Percentiles rank a stretch among this genome's conserved stretches.
Evolutionary conservation across 2,888 invertebrate genomes (phyloP).

Genomic region (Eledone cirrhosa): DNA sequence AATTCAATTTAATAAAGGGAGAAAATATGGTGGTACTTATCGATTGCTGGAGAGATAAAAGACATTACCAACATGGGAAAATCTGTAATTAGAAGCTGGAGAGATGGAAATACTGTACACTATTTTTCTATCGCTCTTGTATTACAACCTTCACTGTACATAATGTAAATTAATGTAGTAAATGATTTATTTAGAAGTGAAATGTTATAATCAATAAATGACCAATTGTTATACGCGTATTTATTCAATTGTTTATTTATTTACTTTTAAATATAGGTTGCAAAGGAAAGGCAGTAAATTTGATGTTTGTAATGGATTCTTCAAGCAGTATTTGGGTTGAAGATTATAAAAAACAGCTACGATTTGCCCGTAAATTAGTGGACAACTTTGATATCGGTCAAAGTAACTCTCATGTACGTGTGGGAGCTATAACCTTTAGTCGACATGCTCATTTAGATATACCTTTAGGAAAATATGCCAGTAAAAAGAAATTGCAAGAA

Average conservation of each 20-base stretch:
- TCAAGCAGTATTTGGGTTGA: constrained; percentile 55
- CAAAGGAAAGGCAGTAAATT: constrained; percentile 49
- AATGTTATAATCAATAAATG: neutral
- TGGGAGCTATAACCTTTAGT: constrained; percentile 48
- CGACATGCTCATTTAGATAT: constrained; percentile 39
- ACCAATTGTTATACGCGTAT: neutral
- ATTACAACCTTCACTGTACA: too few relatives aligned
- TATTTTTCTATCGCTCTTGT: too few relatives aligned
- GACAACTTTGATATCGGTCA: constrained; percentile 46
- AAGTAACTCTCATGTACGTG: constrained; percentile 41
- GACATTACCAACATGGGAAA: too few relatives aligned
- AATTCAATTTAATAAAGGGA: too few relatives aligned
- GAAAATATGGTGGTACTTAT: too few relatives aligned
- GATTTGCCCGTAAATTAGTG: constrained; percentile 44
- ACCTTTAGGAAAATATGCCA: constrained; percentile 38
- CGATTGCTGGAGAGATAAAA: too few relatives aligned
- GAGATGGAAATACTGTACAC: too few relatives aligned
- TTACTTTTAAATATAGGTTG: constrained; percentile 37
- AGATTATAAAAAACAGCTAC: constrained; percentile 51
- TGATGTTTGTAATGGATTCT: constrained; percentile 50
- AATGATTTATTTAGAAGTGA: too few relatives aligned
- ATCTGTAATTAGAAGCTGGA: too few relatives aligned
- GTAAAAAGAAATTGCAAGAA: constrained; percentile 36
- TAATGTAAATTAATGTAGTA: too few relatives aligned
- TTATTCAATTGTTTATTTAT: neutral